Conservation (phyloP, 2,113 vertebrate genomes). For the Emydocephalus ijimae region DNA sequence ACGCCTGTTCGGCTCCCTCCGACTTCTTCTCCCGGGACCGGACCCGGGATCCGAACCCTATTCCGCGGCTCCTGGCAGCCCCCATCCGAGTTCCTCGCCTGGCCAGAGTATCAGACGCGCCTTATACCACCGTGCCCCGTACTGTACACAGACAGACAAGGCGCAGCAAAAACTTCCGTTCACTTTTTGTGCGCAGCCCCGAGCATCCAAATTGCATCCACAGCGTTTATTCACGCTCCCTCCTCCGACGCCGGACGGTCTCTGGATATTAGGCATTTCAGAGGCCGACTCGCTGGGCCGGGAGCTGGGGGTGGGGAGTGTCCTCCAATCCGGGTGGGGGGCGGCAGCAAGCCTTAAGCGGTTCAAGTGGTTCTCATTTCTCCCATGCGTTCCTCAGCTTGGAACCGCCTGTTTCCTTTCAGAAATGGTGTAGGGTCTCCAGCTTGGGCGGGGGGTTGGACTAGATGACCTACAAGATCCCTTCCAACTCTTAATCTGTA, state of each 20-base stretch:
- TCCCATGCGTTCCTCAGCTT: not conserved
- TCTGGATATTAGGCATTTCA: not conserved
- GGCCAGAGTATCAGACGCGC: not conserved
- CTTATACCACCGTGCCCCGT: not conserved
- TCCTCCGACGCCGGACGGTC: not conserved
- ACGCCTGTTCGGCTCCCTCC: not conserved
- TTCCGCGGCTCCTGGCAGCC: not conserved
- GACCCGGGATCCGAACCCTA: too few relatives aligned
- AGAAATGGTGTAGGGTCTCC: too few relatives aligned
- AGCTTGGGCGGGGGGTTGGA: too few relatives aligned
- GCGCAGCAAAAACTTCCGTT: not conserved
- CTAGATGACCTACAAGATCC: too few relatives aligned
- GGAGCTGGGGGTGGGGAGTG: not conserved
- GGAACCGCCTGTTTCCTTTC: not conserved
- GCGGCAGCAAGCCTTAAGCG: not conserved
- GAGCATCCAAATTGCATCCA: not conserved
- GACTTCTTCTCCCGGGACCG: not conserved
- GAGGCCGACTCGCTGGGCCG: not conserved
- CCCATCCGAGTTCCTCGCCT: not conserved
- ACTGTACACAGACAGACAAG: not conserved
- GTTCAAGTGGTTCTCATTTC: not conserved
- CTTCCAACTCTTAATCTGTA: too few relatives aligned
- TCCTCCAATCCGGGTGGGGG: not conserved
- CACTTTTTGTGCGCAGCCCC: not conserved
- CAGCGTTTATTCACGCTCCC: not conserved